Base-by-base conservation (phyloP, 2,888 invertebrate species). In the Drosophila bunnanda region DNA sequence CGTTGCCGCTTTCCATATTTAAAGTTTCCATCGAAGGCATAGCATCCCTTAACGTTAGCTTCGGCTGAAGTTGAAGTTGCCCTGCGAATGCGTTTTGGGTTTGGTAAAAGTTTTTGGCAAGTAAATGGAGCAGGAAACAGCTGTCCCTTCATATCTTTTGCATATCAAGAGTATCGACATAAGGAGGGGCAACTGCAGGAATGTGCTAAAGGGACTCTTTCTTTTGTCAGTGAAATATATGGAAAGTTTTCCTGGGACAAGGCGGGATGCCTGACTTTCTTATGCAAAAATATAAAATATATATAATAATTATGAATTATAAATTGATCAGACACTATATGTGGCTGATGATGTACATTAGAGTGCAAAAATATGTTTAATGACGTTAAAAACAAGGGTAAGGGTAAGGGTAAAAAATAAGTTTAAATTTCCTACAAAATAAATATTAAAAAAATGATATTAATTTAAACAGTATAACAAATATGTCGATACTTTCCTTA, bases 61-160 rank as follows among this genome's bases (percentile, higher is more conserved):
- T 44, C 20, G 39, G 30, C 13, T 32, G 17, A 17, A 39, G 38
- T 38, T 9, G n/a, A 38, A 57, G 64, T 67, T 54, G 60, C 43
- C 20, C 9, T 15, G 58, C 34, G 71, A 81, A 81, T 81, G 80
- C 83, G 81, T 78, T 80, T 80, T 66, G 75, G 75, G 46, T 64
- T 78, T 81, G 80, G 78, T 48, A 80, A 80, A 84, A 84, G 74
- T 85, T 84, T 85, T 78, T 77, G 77, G 75, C 78, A 84, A 83
- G 85, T 83, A 84, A 84, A 84, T 84, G 83, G 85, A 84, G 83
- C 83, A 84, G 85, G 83, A 84, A 84, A 83, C 83, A 84, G 83
- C 83, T 84, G 83, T 81, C 83, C 83, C 81, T 85, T 85, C 81
- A 85, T 85, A 84, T 84, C 83, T 85, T 85, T 85, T 83, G 85